Evolutionary conservation across 2,888 invertebrate genomes (phyloP).

Genomic region (Parasteatoda lunata): DNA sequence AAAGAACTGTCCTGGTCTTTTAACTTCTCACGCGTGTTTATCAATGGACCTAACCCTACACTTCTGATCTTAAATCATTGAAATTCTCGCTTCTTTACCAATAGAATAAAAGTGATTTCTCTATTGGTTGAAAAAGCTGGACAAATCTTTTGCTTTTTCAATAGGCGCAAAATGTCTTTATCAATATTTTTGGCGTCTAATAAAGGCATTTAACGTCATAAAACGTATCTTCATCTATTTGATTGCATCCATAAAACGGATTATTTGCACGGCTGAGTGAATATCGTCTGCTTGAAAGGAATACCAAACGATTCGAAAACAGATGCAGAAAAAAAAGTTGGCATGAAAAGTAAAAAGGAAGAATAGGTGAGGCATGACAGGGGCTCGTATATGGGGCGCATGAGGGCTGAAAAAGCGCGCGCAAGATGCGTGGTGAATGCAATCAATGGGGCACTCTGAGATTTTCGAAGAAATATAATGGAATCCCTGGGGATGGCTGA

Average conservation of each 20-base stretch:
- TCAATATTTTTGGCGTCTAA: background rate
- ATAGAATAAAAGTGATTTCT: background rate
- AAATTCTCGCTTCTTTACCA: background rate
- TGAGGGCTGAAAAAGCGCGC: conserved; percentile 6
- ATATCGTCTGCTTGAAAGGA: background rate
- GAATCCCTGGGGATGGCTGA: conserved; percentile 18
- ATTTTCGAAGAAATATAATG: conserved; percentile 28
- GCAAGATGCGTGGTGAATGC: conserved; percentile 20
- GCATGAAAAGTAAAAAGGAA: background rate
- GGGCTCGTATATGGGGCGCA: background rate
- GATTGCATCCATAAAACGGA: background rate
- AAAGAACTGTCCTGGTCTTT: no score
- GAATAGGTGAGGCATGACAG: background rate
- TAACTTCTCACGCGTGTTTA: no score
- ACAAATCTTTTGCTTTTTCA: background rate
- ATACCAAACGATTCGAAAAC: background rate
- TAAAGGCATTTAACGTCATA: background rate
- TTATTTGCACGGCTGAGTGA: background rate
- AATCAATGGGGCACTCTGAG: conserved; percentile 46
- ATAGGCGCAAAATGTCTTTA: background rate
- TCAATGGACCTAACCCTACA: no score
- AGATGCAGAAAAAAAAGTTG: background rate
- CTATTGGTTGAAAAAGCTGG: background rate
- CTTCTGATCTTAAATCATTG: no score
- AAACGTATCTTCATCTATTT: background rate